Base-by-base conservation (phyloP, 1,140 invertebrate genomes). In the Mya arenaria region DNA sequence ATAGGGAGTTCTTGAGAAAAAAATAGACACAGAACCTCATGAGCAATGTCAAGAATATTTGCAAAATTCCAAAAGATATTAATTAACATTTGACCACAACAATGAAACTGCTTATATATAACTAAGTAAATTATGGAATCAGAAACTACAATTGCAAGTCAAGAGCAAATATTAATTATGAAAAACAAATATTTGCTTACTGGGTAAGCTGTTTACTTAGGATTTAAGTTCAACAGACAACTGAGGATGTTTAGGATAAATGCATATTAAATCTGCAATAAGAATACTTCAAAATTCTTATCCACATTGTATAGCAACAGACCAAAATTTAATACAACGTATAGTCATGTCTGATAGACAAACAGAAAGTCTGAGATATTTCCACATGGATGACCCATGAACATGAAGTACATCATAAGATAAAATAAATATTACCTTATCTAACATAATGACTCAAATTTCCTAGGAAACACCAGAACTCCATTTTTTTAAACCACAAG, bases 131-230 rank as follows among this genome's bases (percentile, higher is more conserved):
- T n/a, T n/a, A n/a, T n/a, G n/a, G n/a, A n/a, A n/a, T n/a, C n/a
- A 48, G 13, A n/a, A 48, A 48, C n/a, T 13, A n/a, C 44, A 48
- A 48, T 13, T 48, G 13, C n/a, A 13, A 65, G 30, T 65, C 62
- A 65, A 19, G 41, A 28, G 62, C 41, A 65, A 65, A 65, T 65
- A 65, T 65, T 37, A 32, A 65, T 65, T 36, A 36, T 65, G 30
- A 36, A n/a, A 65, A 65, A 10, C 32, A 65, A 65, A 65, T 65
- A 65, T 65, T 65, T 65, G 41, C 62, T 34, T 36, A 65, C 10
- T 25, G 34, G 58, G 58, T 60, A 60, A 60, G 30, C 6, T 60
- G 58, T 60, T 60, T 60, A n/a, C 34, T 60, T 60, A 32, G 58
- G 13, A 15, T 60, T 60, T 8, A 5, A 5, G 4, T 56, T 56